These are phyloP conservation scores for Caiman crocodilus DNA, from an alignment of 2,797 vertebrate species.

Conservation along the genomic window DNA sequence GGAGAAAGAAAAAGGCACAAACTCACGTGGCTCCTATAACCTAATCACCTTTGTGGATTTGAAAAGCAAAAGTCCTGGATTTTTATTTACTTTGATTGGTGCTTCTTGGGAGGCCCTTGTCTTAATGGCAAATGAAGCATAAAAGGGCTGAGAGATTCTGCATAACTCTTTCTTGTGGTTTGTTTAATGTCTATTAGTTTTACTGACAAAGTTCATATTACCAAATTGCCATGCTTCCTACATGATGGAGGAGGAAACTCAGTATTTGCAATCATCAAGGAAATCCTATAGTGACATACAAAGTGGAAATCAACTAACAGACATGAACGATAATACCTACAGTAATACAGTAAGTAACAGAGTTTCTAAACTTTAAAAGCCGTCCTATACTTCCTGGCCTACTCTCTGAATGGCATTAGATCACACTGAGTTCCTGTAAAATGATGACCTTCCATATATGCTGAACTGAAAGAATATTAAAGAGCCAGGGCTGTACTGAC, in stretches of 20 bases:
- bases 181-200: not conserved
- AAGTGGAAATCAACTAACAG: not conserved
- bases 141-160: not conserved
- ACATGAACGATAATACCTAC: not conserved
- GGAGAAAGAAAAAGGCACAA: not conserved
- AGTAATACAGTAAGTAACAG: not conserved
- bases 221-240: not conserved
- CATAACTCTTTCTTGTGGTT: not conserved
- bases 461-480: slow-evolving; percentile 2
- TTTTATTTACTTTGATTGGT: not conserved
- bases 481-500: not conserved
- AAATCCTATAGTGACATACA: not conserved
- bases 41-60: not conserved
- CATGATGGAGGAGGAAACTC: not conserved
- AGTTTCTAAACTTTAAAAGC: not conserved
- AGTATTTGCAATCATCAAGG: not conserved
- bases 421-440: not conserved
- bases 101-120: not conserved
- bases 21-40: too few relatives aligned
- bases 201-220: not conserved
- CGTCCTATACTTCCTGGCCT: not conserved
- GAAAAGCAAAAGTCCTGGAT: not conserved
- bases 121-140: not conserved
- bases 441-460: not conserved
- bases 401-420: not conserved